These are phyloP conservation scores for Clarias laeviceps DNA, from an alignment of 2,797 vertebrate genomes.

Conservation along the genomic window DNA sequence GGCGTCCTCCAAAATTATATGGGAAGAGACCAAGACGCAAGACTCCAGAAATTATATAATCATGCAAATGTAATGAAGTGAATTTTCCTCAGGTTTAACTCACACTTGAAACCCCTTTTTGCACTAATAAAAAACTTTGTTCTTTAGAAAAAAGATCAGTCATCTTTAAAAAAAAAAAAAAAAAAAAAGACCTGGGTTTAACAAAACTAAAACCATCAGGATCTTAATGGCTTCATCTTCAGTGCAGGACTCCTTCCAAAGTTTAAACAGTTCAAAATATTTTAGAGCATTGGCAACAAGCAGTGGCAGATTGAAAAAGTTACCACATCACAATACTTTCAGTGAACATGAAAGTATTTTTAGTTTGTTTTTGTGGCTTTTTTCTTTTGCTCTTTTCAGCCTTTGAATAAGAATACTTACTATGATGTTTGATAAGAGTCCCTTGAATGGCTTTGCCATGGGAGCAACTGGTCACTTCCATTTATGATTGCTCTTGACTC, in stretches of 20 bases:
- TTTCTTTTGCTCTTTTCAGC: constrained; percentile 51
- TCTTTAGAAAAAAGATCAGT: background rate
- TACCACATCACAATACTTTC: constrained; percentile 52
- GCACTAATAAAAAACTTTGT: background rate
- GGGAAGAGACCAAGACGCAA: constrained; percentile 39
- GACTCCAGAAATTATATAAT: constrained; percentile 29
- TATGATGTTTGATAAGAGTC: constrained; percentile 91
- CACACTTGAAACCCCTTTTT: constrained; percentile 5
- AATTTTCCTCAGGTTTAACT: background rate
- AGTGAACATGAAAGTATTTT: constrained; percentile 52
- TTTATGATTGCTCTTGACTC: constrained; percentile 82
- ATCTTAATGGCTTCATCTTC: constrained; percentile 21
- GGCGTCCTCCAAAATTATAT: constrained; percentile 60
- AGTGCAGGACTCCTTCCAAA: constrained; percentile 21
- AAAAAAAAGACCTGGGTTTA: background rate
- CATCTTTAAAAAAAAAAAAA: background rate
- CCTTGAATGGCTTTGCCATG: constrained; percentile 94
- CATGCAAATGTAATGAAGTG: constrained; percentile 31
- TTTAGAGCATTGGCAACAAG: constrained; percentile 13
- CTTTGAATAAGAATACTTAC: constrained; percentile 89
- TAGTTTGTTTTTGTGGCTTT: constrained; percentile 39
- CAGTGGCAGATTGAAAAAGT: constrained; percentile 14
- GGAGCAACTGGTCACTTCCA: constrained; percentile 89
- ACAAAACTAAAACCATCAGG: background rate
- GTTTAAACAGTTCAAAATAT: constrained; percentile 29